Base-by-base conservation (phyloP, 2,888 invertebrate species). In the Andrena bucephala region DNA sequence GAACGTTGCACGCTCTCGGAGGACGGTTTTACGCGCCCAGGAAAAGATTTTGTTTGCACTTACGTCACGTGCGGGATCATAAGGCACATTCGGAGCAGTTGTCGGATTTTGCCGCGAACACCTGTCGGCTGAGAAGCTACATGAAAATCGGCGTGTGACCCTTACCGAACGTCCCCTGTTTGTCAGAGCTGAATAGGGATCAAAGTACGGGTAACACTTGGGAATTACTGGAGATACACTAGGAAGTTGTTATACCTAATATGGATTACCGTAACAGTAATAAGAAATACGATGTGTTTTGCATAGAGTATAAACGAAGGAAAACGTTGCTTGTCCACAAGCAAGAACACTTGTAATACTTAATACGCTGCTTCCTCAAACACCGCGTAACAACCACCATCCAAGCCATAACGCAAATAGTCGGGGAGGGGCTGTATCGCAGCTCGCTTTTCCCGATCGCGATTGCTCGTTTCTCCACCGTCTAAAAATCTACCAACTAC, bases 21-120 rank as follows among this genome's bases (percentile, higher is more conserved):
- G 57, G 69, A 66, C 66, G 54, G 63, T 71, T 66, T 68, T 59
- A 27, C 77, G 7, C 20, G 52, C 1, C 29, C 50, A 7, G 20
- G 6, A 48, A 42, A 16, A 31, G 13, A 68, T 59, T 73, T 60
- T 29, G n/a, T n/a, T 60, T 33, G 13, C 48, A 2, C 36, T 24
- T 52, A 33, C 7, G 36, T 62, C 69, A 10, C 31, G 8, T 1
- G 1, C 8, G 8, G 13, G 62, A 36, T 57, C 24, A 10, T 20
- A 13, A 16, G 16, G 2, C 27, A 27, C 31, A 10, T 33, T 24
- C 4, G 20, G 5, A 1, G 13, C 1, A 5, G 10, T 69, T 5
- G 20, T 13, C n/a, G 16, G 29, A 33, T 33, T 24, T 20, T n/a
- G 20, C 8, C 20, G 24, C 7, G 8, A 2, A 24, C 20, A 54